Percentiles rank a stretch among this genome's conserved stretches.
Conservation (phyloP, 2,888 invertebrate genomes). For the Micoletzkya japonica region DNA sequence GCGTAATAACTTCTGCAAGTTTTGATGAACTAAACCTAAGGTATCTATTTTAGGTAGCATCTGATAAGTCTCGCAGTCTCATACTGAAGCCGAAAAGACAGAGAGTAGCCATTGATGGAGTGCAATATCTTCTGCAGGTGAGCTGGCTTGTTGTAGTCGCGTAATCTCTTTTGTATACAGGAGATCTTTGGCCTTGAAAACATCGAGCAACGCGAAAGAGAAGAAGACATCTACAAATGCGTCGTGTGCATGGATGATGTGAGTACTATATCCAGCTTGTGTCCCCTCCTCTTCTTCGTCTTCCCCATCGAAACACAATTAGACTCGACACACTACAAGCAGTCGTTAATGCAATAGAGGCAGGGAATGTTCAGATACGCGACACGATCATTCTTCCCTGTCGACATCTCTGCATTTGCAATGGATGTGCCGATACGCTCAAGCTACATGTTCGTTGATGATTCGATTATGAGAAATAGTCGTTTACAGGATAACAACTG, state of each 20-base stretch:
- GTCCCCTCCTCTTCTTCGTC: neutral
- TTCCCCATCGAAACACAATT: slow-evolving; percentile 1
- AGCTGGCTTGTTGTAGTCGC: neutral
- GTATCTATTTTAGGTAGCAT: slow-evolving; percentile 38
- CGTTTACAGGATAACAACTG: slow-evolving; percentile 83
- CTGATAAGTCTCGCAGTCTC: slow-evolving; percentile 51
- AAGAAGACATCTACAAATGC: slow-evolving; percentile 94
- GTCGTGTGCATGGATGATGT: slow-evolving; percentile 97
- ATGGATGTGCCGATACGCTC: slow-evolving; percentile 93
- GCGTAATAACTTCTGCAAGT: too few species aligned
- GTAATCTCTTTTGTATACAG: slow-evolving; percentile 30
- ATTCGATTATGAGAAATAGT: neutral
- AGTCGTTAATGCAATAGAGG: neutral
- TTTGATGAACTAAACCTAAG: too few species aligned
- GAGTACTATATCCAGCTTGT: neutral
- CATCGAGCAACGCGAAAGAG: slow-evolving; percentile 71
- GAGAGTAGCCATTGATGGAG: slow-evolving; percentile 93
- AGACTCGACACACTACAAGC: too few species aligned
- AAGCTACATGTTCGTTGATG: slow-evolving; percentile 75
- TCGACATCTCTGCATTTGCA: slow-evolving; percentile 92
- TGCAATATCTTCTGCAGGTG: slow-evolving; percentile 86
- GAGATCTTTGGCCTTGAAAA: slow-evolving; percentile 99
- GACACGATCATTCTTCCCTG: slow-evolving; percentile 97
- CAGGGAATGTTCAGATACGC: slow-evolving; percentile 68
- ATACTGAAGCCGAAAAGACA: slow-evolving; percentile 93